A percentile compares a stretch with the other conserved stretches of the same genome.
Evolutionary conservation across 2,797 vertebrate genomes (phyloP).

Genomic region (Potorous gilbertii): DNA sequence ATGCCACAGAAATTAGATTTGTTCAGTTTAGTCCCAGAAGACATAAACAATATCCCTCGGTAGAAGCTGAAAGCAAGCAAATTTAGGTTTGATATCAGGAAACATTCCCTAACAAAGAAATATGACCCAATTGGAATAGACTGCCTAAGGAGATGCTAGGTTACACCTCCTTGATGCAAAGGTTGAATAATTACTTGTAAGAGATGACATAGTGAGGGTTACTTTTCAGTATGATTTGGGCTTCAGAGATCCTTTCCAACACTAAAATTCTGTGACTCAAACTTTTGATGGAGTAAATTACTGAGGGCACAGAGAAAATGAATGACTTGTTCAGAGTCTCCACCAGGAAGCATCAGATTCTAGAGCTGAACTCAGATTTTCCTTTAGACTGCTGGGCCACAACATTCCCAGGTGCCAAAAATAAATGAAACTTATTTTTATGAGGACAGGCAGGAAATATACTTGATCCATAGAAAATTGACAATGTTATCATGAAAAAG

Average conservation of each 20-base stretch:
- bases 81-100: background rate
- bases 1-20: background rate
- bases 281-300: background rate
- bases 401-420: constrained; percentile 3
- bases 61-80: background rate
- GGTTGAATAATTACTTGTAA: background rate
- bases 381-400: background rate
- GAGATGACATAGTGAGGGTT: background rate
- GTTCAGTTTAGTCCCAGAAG: background rate
- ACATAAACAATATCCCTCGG: background rate
- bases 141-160: background rate
- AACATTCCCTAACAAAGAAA: background rate
- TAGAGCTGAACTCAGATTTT: background rate
- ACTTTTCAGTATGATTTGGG: background rate
- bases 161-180: background rate
- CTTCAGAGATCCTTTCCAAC: background rate
- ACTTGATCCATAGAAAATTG: background rate
- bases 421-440: constrained; percentile 40
- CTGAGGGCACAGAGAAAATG: background rate
- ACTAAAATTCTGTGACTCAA: background rate
- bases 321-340: background rate
- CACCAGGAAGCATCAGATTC: background rate
- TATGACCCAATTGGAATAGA: background rate
- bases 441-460: constrained; percentile 45
- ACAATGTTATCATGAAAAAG: background rate